A percentile compares a stretch with the other conserved stretches of the same genome.
Conservation (phyloP, 2,797 vertebrate genomes). For the Falco rusticolus region DNA sequence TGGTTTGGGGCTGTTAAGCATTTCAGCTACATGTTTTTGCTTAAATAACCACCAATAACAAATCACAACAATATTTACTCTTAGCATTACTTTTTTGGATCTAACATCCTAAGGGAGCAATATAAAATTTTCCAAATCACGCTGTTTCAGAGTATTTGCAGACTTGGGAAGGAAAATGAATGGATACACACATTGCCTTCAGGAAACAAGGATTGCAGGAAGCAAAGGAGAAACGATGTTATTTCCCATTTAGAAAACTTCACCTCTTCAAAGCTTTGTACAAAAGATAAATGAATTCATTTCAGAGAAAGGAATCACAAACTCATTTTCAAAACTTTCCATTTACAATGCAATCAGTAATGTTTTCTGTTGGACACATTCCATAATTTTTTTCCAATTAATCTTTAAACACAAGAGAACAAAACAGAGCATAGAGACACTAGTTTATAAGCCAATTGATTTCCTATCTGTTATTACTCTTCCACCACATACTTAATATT, state of each 20-base stretch:
- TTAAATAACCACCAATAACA: neutral
- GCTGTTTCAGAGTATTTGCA: neutral
- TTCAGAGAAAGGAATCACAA: neutral
- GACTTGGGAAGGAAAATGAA: neutral
- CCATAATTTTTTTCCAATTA: neutral
- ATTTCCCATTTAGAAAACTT: neutral
- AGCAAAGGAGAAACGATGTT: neutral
- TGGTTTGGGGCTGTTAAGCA: neutral
- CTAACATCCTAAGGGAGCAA: neutral
- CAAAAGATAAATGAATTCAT: neutral
- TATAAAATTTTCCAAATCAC: neutral
- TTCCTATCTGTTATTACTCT: neutral
- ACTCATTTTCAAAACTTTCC: neutral
- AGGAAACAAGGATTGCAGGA: neutral
- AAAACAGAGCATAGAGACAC: slow-evolving; percentile 7
- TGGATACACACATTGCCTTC: neutral
- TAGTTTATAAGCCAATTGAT: neutral
- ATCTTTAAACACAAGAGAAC: neutral
- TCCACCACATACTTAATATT: neutral
- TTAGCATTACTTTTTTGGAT: neutral
- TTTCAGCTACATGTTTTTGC: neutral
- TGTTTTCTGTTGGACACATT: neutral
- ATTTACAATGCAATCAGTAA: neutral
- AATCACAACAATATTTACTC: neutral
- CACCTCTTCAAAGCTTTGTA: neutral